These are phyloP conservation scores for Illadopsis cleaveri DNA, from an alignment of 2,113 vertebrate genomes.

Conservation along the genomic window DNA sequence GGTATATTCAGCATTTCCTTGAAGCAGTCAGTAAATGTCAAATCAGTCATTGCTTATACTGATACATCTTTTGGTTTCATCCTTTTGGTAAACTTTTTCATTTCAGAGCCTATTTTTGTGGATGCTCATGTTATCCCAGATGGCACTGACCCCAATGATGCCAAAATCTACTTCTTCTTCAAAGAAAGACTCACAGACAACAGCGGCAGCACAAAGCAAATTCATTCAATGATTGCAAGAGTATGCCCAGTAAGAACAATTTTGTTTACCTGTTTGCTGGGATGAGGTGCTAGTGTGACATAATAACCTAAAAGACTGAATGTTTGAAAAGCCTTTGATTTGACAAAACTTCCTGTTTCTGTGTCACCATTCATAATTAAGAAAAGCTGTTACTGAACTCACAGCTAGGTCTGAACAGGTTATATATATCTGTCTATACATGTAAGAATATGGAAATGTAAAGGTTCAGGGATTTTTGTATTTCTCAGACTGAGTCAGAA, in stretches of 20 bases:
- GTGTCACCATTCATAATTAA: neutral
- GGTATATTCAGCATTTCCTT: neutral
- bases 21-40: neutral
- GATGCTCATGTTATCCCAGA: conserved; percentile 95
- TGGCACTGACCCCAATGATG: conserved; percentile 92
- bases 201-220: conserved; percentile 90
- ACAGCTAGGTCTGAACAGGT: neutral
- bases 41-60: neutral
- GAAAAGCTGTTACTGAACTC: neutral
- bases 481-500: neutral
- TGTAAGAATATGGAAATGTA: neutral
- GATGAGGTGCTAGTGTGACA: neutral
- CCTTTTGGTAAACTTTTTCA: neutral
- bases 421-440: neutral
- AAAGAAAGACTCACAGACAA: conserved; percentile 91
- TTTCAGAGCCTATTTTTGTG: conserved; percentile 92
- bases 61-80: neutral
- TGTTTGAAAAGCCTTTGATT: neutral
- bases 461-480: neutral
- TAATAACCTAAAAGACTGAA: neutral
- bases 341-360: neutral
- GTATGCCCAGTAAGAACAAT: conserved; percentile 90
- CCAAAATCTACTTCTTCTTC: conserved; percentile 96
- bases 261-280: neutral
- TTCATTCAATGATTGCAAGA: conserved; percentile 96